Base-by-base conservation (phyloP, 2,797 vertebrate genomes). In the Sebastes flavidus region DNA sequence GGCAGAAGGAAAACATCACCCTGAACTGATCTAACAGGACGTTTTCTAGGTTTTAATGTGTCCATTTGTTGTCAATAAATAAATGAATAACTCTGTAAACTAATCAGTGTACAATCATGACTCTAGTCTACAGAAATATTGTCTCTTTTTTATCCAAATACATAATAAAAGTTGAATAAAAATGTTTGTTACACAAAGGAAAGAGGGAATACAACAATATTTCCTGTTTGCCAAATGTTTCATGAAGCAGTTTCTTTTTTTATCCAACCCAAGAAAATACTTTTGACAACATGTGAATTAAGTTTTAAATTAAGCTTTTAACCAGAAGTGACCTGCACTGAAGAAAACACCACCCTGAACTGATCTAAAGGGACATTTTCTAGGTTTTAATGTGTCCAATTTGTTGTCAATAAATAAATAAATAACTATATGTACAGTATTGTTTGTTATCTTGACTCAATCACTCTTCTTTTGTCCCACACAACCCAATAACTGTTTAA, bases 151-250 rank as follows among this genome's bases (percentile, higher is more conserved):
- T 2, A 13, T 52, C 13, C 0, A 46, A 27, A 63, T 22, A 13
- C 6, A n/a, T 1, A 4, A 2, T 2, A 36, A 36, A 24, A 36
- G 5, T 38, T 38, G 2, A 14, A 0, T 0, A 3, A 2, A 4
- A 54, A 49, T 42, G 46, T 68, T 66, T 80, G 75, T 6, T 2
- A n/a, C 16, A 66, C 38, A 66, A 65, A 25, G 14, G 52, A 68
- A 14, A 20, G 56, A 36, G 7, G 7, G 32, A 5, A 16, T 42
- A 65, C 14, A 30, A 25, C 42, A 63, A 49, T n/a, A 49, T 69
- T 22, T 38, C 63, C 34, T 56, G 46, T 32, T 56, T 25, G 2
- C 11, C 4, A 58, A 38, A 1, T 11, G n/a, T 27, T 52, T 63
- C 6, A 13, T 4, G 3, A n/a, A 55, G 9, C 36, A 67, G 24